Percentiles rank a stretch among this genome's conserved stretches.
phyloP scores from a whole-genome alignment of 2,113 vertebrate genomes.

The Larimichthys crocea region DNA sequence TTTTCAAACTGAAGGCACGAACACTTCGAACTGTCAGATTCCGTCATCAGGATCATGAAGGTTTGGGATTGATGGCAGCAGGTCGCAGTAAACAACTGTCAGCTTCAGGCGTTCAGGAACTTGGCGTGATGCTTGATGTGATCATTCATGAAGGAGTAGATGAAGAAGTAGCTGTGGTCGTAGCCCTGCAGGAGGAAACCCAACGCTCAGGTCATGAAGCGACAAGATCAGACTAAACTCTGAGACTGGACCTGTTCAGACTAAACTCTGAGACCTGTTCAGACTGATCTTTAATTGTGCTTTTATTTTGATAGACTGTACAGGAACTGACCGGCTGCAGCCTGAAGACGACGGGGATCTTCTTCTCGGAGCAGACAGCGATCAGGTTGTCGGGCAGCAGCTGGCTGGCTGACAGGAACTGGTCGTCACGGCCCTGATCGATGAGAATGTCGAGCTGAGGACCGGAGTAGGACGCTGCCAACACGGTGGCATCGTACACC shows the following conservation, averaged over 20 bases:
- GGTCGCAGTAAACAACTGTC: not conserved
- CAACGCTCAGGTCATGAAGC: too few species aligned
- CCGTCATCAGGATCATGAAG: too few species aligned
- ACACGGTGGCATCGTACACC: slow-evolving; percentile 91
- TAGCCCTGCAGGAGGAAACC: slow-evolving; percentile 94
- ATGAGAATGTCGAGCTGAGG: slow-evolving; percentile 93
- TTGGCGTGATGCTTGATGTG: slow-evolving; percentile 98
- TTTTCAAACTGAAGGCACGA: too few species aligned
- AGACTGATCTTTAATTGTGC: not conserved
- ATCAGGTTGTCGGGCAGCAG: slow-evolving; percentile 96
- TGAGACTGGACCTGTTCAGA: too few species aligned
- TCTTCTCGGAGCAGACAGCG: slow-evolving; percentile 91
- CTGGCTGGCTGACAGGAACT: slow-evolving; percentile 93
- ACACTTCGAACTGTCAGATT: too few species aligned
- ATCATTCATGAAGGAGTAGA: slow-evolving; percentile 92
- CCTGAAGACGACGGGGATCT: slow-evolving; percentile 93
- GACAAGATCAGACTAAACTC: too few species aligned
- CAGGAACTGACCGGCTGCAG: slow-evolving; percentile 90
- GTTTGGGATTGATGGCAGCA: too few species aligned
- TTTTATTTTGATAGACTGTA: not conserved
- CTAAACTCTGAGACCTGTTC: too few species aligned
- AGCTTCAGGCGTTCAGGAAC: slow-evolving; percentile 88
- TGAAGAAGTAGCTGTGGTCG: slow-evolving; percentile 98
- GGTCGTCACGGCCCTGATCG: slow-evolving; percentile 96
- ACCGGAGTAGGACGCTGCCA: slow-evolving; percentile 88